Evolutionary conservation across 2,888 invertebrate species (phyloP).

Genomic region (Crossocerus cetratus): DNA sequence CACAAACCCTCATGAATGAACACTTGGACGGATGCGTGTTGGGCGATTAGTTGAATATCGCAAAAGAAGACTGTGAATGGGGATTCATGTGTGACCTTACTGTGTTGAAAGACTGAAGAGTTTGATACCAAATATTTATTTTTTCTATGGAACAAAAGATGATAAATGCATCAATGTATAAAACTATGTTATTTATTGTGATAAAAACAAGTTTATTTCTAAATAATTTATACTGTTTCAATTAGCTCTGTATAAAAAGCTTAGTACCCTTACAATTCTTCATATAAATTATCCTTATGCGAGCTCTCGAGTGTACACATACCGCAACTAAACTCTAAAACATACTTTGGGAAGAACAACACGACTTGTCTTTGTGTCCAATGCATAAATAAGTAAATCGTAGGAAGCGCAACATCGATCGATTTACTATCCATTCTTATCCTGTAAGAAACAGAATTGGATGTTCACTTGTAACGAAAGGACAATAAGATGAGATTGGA

Average conservation of each 20-base stretch:
- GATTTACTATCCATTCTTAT: conserved; percentile 62
- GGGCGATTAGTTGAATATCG: too few species aligned
- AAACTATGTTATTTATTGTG: background rate
- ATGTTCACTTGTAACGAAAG: background rate
- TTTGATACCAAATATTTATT: too few species aligned
- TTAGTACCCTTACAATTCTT: conserved; percentile 46
- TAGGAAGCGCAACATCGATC: conserved; percentile 67
- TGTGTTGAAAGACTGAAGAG: too few species aligned
- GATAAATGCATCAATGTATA: conserved; percentile 2
- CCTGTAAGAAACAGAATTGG: conserved; percentile 50
- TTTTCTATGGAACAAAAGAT: conserved; percentile 6
- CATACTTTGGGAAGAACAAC: conserved; percentile 71
- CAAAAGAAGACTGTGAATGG: too few species aligned
- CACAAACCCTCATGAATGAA: conserved; percentile 79
- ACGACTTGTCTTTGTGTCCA: conserved; percentile 72
- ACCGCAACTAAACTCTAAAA: conserved; percentile 72
- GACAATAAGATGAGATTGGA: conserved; percentile 12
- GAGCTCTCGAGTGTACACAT: conserved; percentile 58
- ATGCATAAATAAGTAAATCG: conserved; percentile 68
- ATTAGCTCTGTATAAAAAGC: conserved; percentile 22
- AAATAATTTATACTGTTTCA: conserved; percentile 1
- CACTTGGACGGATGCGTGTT: conserved; percentile 80
- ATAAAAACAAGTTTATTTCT: too few species aligned
- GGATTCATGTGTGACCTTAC: too few species aligned
- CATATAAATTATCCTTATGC: conserved; percentile 43